Conservation (phyloP, 2,888 invertebrate genomes). For the Creontiades dilutus region DNA sequence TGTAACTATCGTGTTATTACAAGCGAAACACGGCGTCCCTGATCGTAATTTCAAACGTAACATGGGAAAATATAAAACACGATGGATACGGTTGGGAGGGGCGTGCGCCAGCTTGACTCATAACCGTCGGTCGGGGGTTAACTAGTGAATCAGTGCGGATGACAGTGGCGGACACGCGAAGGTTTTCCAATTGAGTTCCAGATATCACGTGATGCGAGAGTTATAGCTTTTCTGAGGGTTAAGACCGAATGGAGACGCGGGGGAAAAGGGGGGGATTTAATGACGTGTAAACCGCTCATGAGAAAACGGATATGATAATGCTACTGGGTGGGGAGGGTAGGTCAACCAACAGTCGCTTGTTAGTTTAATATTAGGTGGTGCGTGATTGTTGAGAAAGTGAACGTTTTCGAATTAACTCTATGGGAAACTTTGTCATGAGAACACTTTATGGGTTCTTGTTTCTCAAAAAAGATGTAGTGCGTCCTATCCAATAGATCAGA, state of each 20-base stretch:
- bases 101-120: slow-evolving; percentile 53
- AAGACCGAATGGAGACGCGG: neutral
- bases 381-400: slow-evolving; percentile 35
- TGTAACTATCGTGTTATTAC: slow-evolving; percentile 25
- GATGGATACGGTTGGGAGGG: neutral
- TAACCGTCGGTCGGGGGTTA: slow-evolving; percentile 52
- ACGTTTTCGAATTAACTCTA: neutral
- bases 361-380: slow-evolving; percentile 56
- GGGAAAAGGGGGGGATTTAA: slow-evolving; percentile 28
- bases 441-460: neutral
- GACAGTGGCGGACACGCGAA: slow-evolving; percentile 61
- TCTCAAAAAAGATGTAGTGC: no score
- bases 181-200: slow-evolving; percentile 53
- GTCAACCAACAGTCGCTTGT: slow-evolving; percentile 36
- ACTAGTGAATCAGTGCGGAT: slow-evolving; percentile 66
- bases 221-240: slow-evolving; percentile 45
- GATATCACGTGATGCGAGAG: slow-evolving; percentile 66
- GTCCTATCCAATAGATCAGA: no score
- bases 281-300: slow-evolving; percentile 64
- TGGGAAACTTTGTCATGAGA: neutral
- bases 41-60: slow-evolving; percentile 38
- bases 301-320: slow-evolving; percentile 66
- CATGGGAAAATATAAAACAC: slow-evolving; percentile 33
- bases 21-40: neutral
- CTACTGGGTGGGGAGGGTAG: neutral